phyloP scores from a whole-genome alignment of 2,888 invertebrate species.

The Pterostichus niger region DNA sequence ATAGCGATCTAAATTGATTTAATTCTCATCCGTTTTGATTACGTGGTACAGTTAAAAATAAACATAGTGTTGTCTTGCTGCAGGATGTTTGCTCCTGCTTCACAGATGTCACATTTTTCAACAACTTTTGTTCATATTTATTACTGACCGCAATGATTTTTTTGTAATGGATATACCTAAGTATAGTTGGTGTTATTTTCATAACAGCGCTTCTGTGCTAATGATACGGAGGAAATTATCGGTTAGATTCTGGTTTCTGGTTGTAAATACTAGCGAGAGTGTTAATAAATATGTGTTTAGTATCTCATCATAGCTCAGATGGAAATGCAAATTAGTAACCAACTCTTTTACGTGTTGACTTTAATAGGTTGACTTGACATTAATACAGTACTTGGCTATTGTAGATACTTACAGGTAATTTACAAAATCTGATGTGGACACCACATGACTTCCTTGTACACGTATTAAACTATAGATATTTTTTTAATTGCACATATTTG shows the following conservation, averaged over 20 bases:
- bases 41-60: conserved; percentile 55
- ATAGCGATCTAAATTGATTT: conserved; percentile 56
- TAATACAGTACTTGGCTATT: no score
- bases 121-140: conserved; percentile 22
- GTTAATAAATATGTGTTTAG: conserved; percentile 23
- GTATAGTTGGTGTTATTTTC: conserved; percentile 29
- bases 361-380: no score
- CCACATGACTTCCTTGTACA: no score
- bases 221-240: conserved; percentile 13
- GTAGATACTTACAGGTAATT: no score
- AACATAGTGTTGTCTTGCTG: conserved; percentile 1
- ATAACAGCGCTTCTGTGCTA: conserved; percentile 35
- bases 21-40: conserved; percentile 56
- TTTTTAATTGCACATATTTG: no score
- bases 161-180: neutral
- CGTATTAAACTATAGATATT: no score
- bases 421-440: no score
- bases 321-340: conserved; percentile 2
- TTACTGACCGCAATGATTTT: conserved; percentile 10
- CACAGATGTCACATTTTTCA: conserved; percentile 25
- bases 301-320: conserved; percentile 26
- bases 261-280: conserved; percentile 28
- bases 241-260: conserved; percentile 15
- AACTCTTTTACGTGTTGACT: no score
- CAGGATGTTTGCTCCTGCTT: conserved; percentile 2